Evolutionary conservation across 1,140 invertebrate genomes (phyloP).

Genomic region (Mesaphorura yosii): DNA sequence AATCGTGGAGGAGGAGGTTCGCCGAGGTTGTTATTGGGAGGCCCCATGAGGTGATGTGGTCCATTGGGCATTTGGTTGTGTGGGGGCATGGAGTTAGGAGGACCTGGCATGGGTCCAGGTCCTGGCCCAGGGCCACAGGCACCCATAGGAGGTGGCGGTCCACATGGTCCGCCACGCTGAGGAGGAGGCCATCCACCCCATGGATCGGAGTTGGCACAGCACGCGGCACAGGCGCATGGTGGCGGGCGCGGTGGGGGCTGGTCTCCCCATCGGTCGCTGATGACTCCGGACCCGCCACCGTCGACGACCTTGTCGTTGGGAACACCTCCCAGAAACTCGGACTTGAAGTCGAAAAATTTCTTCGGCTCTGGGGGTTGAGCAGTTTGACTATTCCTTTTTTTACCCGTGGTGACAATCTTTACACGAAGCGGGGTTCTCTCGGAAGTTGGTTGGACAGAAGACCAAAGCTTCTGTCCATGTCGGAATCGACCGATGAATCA

Average conservation of each 20-base stretch:
- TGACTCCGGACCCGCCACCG: constrained; percentile 31
- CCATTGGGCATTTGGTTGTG: constrained; percentile 29
- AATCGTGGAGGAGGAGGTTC: constrained; percentile 29
- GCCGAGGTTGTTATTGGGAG: constrained; percentile 21
- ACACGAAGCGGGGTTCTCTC: neutral
- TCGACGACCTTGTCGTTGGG: constrained; percentile 26
- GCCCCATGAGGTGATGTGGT: constrained; percentile 29
- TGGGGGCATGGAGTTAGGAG: constrained; percentile 22
- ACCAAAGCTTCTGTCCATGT: neutral
- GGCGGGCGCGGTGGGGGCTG: constrained; percentile 28
- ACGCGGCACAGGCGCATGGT: constrained; percentile 26
- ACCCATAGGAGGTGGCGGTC: constrained; percentile 25
- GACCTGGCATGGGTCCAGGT: constrained; percentile 29
- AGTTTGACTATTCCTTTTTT: constrained; percentile 30
- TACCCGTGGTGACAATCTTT: constrained; percentile 29
- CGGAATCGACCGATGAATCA: neutral
- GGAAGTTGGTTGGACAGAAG: neutral
- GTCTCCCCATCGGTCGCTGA: constrained; percentile 29
- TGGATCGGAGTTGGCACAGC: constrained; percentile 25
- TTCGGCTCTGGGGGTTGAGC: constrained; percentile 24
- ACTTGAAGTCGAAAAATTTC: constrained; percentile 32
- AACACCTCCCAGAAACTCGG: constrained; percentile 27
- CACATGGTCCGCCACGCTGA: constrained; percentile 15
- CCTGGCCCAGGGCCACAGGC: constrained; percentile 25
- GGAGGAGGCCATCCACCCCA: constrained; percentile 27